Evolutionary conservation across 1,140 invertebrate species (phyloP).

Genomic region (Tribolium castaneum): DNA sequence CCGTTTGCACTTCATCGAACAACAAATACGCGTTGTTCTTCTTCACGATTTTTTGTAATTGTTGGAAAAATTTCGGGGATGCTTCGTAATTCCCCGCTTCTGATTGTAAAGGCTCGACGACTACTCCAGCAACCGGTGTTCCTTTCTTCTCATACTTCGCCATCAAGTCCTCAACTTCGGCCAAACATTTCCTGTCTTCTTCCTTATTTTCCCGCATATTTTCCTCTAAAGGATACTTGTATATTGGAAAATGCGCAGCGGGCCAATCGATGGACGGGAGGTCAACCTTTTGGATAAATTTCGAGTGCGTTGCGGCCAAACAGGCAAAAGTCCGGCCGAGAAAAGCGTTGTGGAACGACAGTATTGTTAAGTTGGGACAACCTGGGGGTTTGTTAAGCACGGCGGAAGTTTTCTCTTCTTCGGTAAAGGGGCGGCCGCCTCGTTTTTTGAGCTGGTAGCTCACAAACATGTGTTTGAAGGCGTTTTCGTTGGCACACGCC

Average conservation of each 20-base stretch:
- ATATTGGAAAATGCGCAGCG: slow-evolving; percentile 80
- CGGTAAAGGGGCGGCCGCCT: slow-evolving; percentile 74
- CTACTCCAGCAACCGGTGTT: slow-evolving; percentile 91
- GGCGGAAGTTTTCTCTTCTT: slow-evolving; percentile 83
- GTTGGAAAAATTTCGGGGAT: slow-evolving; percentile 89
- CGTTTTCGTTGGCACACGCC: slow-evolving; percentile 96
- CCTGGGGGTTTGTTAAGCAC: slow-evolving; percentile 89
- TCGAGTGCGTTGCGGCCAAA: slow-evolving; percentile 91
- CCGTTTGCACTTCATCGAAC: slow-evolving; percentile 98
- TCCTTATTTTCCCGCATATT: slow-evolving; percentile 79
- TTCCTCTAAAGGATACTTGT: slow-evolving; percentile 93
- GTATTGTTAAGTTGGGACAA: slow-evolving; percentile 82
- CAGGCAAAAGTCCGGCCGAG: slow-evolving; percentile 88
- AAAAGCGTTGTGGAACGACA: slow-evolving; percentile 89
- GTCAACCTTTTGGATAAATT: slow-evolving; percentile 95
- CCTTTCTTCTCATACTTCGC: slow-evolving; percentile 78
- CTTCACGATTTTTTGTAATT: slow-evolving; percentile 82
- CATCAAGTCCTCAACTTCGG: slow-evolving; percentile 81
- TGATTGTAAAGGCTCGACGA: slow-evolving; percentile 96
- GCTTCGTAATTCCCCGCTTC: slow-evolving; percentile 97
- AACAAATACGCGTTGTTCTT: slow-evolving; percentile 75
- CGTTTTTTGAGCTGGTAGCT: slow-evolving; percentile 72
- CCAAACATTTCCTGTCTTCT: slow-evolving; percentile 78
- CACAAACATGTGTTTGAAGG: slow-evolving; percentile 91
- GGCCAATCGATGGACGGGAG: slow-evolving; percentile 91